Evolutionary conservation across 2,797 vertebrate species (phyloP).

Genomic region (Pelobates cultripes): DNA sequence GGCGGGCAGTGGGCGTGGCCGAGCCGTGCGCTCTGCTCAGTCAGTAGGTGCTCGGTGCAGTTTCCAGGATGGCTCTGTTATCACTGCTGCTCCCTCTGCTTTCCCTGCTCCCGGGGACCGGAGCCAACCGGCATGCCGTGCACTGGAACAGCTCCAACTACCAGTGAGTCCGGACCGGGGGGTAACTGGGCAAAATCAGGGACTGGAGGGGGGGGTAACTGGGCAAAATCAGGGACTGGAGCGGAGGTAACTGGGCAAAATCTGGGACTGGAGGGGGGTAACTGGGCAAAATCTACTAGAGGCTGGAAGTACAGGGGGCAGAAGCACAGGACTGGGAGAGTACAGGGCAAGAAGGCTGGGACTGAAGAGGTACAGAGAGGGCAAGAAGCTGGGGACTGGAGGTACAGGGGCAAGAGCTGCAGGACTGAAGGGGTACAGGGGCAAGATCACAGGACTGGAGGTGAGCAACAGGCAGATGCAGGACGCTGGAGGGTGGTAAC

Average conservation of each 20-base stretch:
- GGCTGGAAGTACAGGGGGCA: too few species aligned
- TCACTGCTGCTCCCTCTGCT: conserved; percentile 69
- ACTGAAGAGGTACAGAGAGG: too few species aligned
- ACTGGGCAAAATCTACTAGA: too few species aligned
- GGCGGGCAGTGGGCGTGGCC: conserved; percentile 24
- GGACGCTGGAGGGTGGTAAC: too few species aligned
- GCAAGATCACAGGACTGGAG: too few species aligned
- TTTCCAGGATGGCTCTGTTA: conserved; percentile 62
- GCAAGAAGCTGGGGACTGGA: too few species aligned
- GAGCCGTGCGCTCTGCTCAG: conserved; percentile 3
- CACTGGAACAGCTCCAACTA: conserved; percentile 97
- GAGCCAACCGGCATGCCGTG: conserved; percentile 85
- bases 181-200: not conserved
- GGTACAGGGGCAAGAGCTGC: too few species aligned
- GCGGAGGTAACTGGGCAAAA: not conserved
- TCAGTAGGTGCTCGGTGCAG: conserved; percentile 52
- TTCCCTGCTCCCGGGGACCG: conserved; percentile 68
- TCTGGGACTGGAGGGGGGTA: not conserved
- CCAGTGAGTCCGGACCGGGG: conserved; percentile 79
- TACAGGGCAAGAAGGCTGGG: too few species aligned
- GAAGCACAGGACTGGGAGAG: too few species aligned
- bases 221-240: not conserved
- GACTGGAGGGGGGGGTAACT: not conserved
- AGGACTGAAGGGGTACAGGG: too few species aligned
- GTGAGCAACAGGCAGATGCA: too few species aligned